Conservation (phyloP, 1,140 invertebrate species). For the Oncopodura yosiiana region DNA sequence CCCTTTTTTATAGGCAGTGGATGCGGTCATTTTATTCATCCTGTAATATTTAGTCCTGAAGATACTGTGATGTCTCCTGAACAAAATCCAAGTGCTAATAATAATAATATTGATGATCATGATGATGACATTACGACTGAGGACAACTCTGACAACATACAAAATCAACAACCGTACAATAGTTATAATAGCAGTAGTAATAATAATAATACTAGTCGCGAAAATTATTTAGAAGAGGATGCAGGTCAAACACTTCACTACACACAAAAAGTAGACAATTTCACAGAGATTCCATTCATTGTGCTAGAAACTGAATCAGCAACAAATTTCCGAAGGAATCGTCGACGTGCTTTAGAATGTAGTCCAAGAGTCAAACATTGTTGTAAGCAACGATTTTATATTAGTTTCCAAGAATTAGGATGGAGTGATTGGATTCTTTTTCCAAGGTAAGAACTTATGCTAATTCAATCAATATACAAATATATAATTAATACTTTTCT, state of each 20-base stretch:
- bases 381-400: conserved; percentile 82
- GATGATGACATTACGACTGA: not conserved
- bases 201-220: not conserved
- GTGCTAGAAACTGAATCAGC: conserved; percentile 66
- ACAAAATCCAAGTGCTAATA: not conserved
- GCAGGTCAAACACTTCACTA: not conserved
- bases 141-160: not conserved
- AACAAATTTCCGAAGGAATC: conserved; percentile 47
- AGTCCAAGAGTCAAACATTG: conserved; percentile 64
- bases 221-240: not conserved
- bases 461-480: too few species aligned
- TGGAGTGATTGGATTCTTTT: conserved; percentile 95
- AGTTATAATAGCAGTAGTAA: not conserved
- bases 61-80: conserved; percentile 37
- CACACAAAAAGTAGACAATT: conserved; percentile 19
- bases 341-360: conserved; percentile 71
- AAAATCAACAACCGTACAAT: not conserved
- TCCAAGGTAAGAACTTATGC: conserved; percentile 50
- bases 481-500: too few species aligned
- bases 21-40: conserved; percentile 51
- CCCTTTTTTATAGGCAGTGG: too few species aligned
- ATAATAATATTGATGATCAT: not conserved
- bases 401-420: conserved; percentile 77
- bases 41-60: conserved; percentile 50
- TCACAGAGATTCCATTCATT: conserved; percentile 49